Base-by-base conservation (phyloP, 2,888 invertebrate genomes). In the Cerastis rubricosa region DNA sequence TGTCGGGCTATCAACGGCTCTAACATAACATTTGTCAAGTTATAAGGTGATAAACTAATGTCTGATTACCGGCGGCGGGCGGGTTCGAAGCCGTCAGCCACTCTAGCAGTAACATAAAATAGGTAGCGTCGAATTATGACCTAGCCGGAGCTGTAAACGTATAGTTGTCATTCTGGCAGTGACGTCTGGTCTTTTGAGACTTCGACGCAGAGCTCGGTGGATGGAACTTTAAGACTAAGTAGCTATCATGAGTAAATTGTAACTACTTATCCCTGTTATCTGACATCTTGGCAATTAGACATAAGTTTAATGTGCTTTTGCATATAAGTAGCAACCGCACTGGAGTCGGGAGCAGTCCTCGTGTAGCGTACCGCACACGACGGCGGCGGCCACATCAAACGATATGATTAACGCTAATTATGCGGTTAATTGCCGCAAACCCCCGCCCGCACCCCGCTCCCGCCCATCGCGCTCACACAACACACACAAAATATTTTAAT, bases 331-430 rank as follows among this genome's bases (percentile, higher is more conserved):
- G 61, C 54, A 47, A 51, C 29, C 47, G 40, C 22, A 35, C 35
- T 47, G 57, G n/a, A 17, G 40, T 22, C 22, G 22, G n/a, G 29
- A 43, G 80, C 64, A 54, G n/a, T 47, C 29, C 68, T 43, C 17
- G 68, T 71, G 74, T 71, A 80, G 76, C 57, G 64, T 65, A 70
- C 88, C 86, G 75, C 88, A 83, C 85, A 80, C 85, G 76, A 71
- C 79, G 85, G 76, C 68, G 70, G 79, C 83, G 86, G 85, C 84
- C 65, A 84, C 87, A 83, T 89, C 88, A 89, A 88, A 90, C 85
- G 71, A 45, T 77, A 75, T 77, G 78, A 87, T 89, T 84, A 82
- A 74, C 82, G 76, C 74, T 86, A 89, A 89, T 89, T 88, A 87
- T 85, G 74, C 79, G 72, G 73, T 81, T 87, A 87, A 89, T 84